phyloP scores from a whole-genome alignment of 2,888 invertebrate genomes.

The Tachystola acroxantha region DNA sequence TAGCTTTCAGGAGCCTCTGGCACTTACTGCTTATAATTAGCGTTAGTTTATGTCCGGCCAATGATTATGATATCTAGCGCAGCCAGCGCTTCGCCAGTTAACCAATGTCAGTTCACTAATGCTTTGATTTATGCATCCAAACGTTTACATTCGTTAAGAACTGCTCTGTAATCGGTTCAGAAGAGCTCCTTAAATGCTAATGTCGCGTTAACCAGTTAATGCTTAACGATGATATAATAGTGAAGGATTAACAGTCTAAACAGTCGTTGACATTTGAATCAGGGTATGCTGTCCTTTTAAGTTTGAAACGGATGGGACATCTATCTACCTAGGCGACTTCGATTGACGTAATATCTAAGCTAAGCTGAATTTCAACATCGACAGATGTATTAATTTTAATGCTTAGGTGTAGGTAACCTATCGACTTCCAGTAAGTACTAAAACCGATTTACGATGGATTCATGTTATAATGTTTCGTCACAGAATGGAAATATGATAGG shows the following conservation, averaged over 20 bases:
- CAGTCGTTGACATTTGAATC: not conserved
- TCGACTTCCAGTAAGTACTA: not conserved
- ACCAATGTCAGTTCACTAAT: conserved; percentile 43
- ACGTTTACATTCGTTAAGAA: conserved; percentile 32
- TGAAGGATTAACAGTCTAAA: not conserved
- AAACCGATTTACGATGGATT: not conserved
- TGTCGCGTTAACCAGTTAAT: conserved; percentile 34
- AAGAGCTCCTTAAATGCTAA: conserved; percentile 37
- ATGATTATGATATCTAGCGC: conserved; percentile 45
- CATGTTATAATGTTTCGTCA: conserved; percentile 10
- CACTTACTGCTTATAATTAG: conserved; percentile 28
- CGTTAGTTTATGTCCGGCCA: conserved; percentile 30
- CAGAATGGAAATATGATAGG: conserved; percentile 11
- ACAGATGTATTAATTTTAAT: not conserved
- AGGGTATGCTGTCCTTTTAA: not conserved
- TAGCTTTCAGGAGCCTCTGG: conserved; percentile 38
- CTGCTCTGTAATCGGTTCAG: conserved; percentile 31
- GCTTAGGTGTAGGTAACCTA: not conserved
- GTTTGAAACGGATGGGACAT: not conserved
- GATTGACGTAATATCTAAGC: not conserved
- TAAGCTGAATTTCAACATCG: not conserved
- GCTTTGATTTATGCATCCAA: conserved; percentile 49
- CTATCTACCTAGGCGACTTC: not conserved
- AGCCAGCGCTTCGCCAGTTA: conserved; percentile 32
- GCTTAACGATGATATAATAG: conserved; percentile 27